Conservation (phyloP, 1,140 invertebrate genomes). For the Antheraea mylitta region DNA sequence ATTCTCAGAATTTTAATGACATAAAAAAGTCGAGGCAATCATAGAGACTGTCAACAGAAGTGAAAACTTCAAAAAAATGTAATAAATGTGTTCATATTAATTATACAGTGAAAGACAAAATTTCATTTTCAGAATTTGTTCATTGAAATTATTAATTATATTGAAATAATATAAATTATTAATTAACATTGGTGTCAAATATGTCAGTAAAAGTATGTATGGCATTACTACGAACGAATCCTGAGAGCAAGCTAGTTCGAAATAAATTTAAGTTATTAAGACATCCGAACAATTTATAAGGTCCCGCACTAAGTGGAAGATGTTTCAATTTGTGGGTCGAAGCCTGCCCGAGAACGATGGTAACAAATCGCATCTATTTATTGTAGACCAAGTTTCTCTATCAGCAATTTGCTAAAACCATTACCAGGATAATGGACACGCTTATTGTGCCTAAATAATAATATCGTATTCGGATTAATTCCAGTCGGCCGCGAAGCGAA, state of each 20-base stretch:
- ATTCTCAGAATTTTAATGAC: no score
- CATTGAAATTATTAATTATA: no score
- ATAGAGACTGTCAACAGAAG: no score
- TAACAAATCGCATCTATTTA: slow-evolving; percentile 59
- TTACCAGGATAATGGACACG: slow-evolving; percentile 43
- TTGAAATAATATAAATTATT: no score
- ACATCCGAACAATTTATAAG: slow-evolving; percentile 13
- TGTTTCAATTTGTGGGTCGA: slow-evolving; percentile 20
- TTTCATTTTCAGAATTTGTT: no score
- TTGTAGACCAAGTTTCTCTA: slow-evolving; percentile 53
- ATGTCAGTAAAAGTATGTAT: no score
- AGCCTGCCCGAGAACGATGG: slow-evolving; percentile 6
- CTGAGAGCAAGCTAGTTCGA: neutral
- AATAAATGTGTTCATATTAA: no score
- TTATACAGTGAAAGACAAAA: no score
- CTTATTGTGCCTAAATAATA: slow-evolving; percentile 22
- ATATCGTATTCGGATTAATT: slow-evolving; percentile 17
- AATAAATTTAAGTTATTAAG: slow-evolving; percentile 13
- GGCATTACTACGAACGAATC: neutral
- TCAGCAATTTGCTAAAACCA: slow-evolving; percentile 54
- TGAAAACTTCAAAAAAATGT: no score
- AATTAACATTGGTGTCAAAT: no score
- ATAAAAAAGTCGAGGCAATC: no score
- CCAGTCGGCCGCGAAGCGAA: slow-evolving; percentile 6
- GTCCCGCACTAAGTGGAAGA: slow-evolving; percentile 19